These are phyloP conservation scores for Laterallus jamaicensis DNA, from an alignment of 2,113 vertebrate species.

Conservation along the genomic window DNA sequence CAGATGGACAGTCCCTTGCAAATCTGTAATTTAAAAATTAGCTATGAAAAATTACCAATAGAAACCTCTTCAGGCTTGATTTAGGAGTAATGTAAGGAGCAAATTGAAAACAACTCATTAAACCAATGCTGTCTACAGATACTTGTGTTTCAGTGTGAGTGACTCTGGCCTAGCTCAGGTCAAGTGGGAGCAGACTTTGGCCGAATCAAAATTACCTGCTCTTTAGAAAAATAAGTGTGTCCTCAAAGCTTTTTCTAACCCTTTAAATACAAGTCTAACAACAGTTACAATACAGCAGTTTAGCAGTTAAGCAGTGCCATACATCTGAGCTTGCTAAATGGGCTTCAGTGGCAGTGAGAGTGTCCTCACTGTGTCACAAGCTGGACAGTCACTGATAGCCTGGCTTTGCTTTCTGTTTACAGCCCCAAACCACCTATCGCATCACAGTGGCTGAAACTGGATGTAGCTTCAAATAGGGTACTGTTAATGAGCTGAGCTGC, in stretches of 20 bases:
- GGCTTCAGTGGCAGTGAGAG: not conserved
- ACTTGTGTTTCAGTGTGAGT: not conserved
- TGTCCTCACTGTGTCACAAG: not conserved
- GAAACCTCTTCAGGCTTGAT: not conserved
- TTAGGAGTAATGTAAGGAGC: not conserved
- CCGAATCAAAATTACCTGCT: not conserved
- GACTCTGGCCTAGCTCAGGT: not conserved
- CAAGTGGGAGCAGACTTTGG: not conserved
- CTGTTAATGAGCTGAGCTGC: constrained; percentile 10
- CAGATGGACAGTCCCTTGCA: not conserved
- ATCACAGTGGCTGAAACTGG: constrained; percentile 17
- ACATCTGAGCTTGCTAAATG: not conserved
- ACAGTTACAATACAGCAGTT: not conserved
- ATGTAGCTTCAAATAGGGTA: not conserved
- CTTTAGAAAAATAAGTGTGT: not conserved
- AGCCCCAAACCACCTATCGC: not conserved
- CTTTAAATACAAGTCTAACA: not conserved
- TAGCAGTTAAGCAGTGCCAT: not conserved
- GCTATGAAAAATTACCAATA: not conserved
- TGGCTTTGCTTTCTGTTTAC: not conserved
- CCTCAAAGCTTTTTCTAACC: not conserved
- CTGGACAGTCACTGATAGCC: not conserved
- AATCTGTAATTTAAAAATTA: not conserved
- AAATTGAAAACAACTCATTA: not conserved
- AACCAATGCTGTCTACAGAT: not conserved